Conservation (phyloP, 2,113 vertebrate species). For the Thinocorus orbignyianus region DNA sequence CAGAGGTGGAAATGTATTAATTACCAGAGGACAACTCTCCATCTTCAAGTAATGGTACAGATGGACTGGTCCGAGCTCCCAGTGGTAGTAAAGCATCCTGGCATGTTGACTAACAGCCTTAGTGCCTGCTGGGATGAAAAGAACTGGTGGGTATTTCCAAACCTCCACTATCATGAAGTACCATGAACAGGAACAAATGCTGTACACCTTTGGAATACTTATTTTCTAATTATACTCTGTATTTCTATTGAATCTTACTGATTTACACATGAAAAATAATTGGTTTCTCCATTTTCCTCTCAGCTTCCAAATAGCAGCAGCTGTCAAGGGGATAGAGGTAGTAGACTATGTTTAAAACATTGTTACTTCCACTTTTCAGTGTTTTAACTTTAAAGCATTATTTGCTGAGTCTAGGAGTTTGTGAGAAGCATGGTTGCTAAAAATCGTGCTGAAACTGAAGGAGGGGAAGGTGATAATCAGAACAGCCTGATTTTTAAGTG, state of each 20-base stretch:
- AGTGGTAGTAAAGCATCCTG: conserved; percentile 6
- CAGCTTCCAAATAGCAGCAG: background rate
- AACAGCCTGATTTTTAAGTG: conserved; percentile 15
- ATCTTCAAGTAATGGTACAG: background rate
- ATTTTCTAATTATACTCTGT: background rate
- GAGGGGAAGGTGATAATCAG: conserved; percentile 10
- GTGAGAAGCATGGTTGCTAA: background rate
- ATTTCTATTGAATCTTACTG: background rate
- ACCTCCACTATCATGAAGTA: background rate
- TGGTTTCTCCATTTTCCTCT: background rate
- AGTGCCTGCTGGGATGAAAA: background rate
- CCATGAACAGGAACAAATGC: background rate
- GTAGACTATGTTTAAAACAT: background rate
- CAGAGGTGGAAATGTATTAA: conserved; percentile 39
- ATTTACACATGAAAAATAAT: conserved; percentile 1
- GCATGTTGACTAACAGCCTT: background rate
- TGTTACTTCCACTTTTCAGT: background rate
- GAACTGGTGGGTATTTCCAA: background rate
- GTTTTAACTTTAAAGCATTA: background rate
- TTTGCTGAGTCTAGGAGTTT: conserved; percentile 11
- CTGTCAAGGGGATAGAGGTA: background rate
- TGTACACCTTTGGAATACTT: background rate
- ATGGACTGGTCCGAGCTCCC: background rate
- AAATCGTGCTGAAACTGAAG: background rate
- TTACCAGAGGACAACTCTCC: background rate